These are phyloP conservation scores for Saccostrea glomerata DNA, from an alignment of 1,140 invertebrate species.

Conservation along the genomic window DNA sequence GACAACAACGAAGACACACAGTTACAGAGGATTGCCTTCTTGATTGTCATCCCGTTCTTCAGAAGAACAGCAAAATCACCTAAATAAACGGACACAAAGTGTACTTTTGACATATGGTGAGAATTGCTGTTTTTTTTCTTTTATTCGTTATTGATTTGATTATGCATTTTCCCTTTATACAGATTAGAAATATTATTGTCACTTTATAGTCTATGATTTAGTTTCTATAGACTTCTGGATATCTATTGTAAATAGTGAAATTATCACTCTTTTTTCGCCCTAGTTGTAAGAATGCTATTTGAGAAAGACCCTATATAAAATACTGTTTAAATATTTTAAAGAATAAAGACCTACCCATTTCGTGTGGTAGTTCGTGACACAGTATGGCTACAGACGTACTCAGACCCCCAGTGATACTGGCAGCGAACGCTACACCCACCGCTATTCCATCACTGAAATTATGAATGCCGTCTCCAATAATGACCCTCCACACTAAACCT, in stretches of 20 bases:
- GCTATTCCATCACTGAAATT: slow-evolving; percentile 81
- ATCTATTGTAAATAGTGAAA: too few species aligned
- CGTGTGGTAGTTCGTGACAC: slow-evolving; percentile 82
- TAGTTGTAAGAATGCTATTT: too few species aligned
- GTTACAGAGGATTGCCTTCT: slow-evolving; percentile 84
- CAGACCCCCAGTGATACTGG: slow-evolving; percentile 74
- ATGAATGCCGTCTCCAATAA: slow-evolving; percentile 80
- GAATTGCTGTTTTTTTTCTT: too few species aligned
- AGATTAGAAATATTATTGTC: too few species aligned
- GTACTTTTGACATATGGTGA: too few species aligned
- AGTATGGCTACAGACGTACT: slow-evolving; percentile 80
- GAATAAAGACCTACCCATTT: slow-evolving; percentile 78
- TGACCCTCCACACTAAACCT: slow-evolving; percentile 76
- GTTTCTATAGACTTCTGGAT: too few species aligned
- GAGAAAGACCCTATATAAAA: too few species aligned
- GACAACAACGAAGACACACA: slow-evolving; percentile 84
- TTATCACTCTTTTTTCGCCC: too few species aligned
- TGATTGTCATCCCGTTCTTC: slow-evolving; percentile 87
- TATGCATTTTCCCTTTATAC: too few species aligned
- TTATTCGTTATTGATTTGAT: too few species aligned
- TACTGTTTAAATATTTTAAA: too few species aligned
- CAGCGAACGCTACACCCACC: slow-evolving; percentile 75
- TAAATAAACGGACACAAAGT: slow-evolving; percentile 70
- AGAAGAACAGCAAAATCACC: slow-evolving; percentile 95
- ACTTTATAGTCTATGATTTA: too few species aligned